Evolutionary conservation across 2,113 vertebrate genomes (phyloP).

Genomic region (Todiramphus saurophagus): DNA sequence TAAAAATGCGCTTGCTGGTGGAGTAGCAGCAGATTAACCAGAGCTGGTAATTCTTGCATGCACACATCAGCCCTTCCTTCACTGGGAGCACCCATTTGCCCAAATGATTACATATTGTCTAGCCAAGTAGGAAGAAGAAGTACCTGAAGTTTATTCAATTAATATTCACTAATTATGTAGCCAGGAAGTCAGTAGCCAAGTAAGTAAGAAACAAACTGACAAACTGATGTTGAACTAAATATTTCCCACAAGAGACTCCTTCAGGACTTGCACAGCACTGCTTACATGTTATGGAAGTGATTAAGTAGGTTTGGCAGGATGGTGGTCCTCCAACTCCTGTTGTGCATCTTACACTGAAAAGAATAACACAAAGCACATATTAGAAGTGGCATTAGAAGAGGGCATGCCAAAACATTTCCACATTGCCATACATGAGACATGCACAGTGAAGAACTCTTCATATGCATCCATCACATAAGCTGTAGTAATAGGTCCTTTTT

Average conservation of each 20-base stretch:
- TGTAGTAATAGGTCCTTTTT: background rate
- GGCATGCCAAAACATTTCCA: background rate
- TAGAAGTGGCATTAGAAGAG: background rate
- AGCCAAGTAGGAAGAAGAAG: background rate
- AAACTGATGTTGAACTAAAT: background rate
- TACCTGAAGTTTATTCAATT: background rate
- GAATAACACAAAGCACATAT: background rate
- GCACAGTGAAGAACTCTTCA: background rate
- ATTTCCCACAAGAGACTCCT: background rate
- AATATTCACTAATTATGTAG: background rate
- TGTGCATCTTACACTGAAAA: background rate
- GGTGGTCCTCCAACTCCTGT: background rate
- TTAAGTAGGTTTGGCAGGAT: background rate
- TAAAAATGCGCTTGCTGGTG: too few species aligned
- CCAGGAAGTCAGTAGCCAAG: background rate
- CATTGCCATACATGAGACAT: background rate
- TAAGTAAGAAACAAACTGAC: background rate
- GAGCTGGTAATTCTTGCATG: background rate
- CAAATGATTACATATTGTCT: background rate
- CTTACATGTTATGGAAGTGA: background rate
- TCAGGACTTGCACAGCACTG: background rate
- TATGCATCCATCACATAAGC: background rate
- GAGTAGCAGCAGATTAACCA: background rate
- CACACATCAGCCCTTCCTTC: background rate
- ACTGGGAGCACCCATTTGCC: background rate